phyloP scores from a whole-genome alignment of 1,140 invertebrate genomes.

The Formica selysi region DNA sequence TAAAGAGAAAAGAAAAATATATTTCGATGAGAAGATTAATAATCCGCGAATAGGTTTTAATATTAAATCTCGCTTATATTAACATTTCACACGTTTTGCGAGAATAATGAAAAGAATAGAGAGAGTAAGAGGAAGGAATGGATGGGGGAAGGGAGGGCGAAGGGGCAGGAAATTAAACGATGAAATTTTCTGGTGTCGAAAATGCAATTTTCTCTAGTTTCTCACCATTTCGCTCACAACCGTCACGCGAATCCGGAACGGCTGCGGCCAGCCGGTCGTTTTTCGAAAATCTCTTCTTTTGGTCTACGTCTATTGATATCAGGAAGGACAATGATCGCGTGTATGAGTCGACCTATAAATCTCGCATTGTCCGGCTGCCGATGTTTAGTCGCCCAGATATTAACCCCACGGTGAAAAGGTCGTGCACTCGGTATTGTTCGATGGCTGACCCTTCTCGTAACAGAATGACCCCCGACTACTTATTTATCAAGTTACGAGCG shows the following conservation, averaged over 20 bases:
- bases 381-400: constrained; percentile 86
- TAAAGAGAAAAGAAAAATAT: not conserved
- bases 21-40: too few species aligned
- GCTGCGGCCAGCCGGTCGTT: constrained; percentile 42
- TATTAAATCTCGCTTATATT: too few species aligned
- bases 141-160: not conserved
- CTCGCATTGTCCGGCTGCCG: constrained; percentile 83
- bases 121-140: not conserved
- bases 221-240: constrained; percentile 44
- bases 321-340: constrained; percentile 78
- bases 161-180: constrained; percentile 14
- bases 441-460: constrained; percentile 81
- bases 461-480: constrained; percentile 80
- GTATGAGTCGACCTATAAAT: constrained; percentile 84
- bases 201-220: constrained; percentile 61
- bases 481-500: constrained; percentile 84
- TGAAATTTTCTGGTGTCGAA: constrained; percentile 50
- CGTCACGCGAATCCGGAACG: constrained; percentile 41
- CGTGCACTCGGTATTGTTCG: constrained; percentile 82
- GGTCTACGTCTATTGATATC: constrained; percentile 26
- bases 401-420: constrained; percentile 84
- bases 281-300: constrained; percentile 60
- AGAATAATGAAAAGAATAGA: not conserved
- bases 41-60: too few species aligned
- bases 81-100: too few species aligned